These are phyloP conservation scores for Cichlasoma orientale DNA, from an alignment of 2,797 vertebrate species.

Conservation along the genomic window DNA sequence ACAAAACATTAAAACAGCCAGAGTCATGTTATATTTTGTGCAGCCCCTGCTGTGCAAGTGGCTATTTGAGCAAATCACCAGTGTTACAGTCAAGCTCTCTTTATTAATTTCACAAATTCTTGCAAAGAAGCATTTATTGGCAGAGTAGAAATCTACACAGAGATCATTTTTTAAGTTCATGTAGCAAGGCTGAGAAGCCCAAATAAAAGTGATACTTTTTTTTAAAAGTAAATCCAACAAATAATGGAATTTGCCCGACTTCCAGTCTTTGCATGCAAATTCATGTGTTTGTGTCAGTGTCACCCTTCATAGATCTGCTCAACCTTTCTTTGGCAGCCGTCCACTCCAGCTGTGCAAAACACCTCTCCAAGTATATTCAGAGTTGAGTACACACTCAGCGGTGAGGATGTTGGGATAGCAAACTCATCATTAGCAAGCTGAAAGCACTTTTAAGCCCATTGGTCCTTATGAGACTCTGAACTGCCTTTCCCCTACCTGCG, in stretches of 20 bases:
- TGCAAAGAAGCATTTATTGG: neutral
- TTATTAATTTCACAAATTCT: neutral
- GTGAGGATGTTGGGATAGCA: conserved; percentile 36
- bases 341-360: conserved; percentile 28
- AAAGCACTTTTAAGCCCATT: conserved; percentile 61
- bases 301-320: conserved; percentile 20
- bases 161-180: neutral
- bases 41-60: neutral
- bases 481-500: conserved; percentile 54
- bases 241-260: neutral
- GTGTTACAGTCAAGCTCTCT: neutral
- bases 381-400: conserved; percentile 45
- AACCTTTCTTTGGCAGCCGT: conserved; percentile 11
- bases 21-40: neutral
- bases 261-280: neutral
- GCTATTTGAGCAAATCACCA: neutral
- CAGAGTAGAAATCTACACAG: no score
- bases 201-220: neutral
- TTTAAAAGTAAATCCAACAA: no score
- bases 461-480: conserved; percentile 40
- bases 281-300: neutral
- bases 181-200: neutral
- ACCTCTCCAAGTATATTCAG: conserved; percentile 28
- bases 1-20: neutral
- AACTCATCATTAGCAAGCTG: conserved; percentile 53